Conservation (phyloP, 2,797 vertebrate species). For the Pelodytes ibericus region DNA sequence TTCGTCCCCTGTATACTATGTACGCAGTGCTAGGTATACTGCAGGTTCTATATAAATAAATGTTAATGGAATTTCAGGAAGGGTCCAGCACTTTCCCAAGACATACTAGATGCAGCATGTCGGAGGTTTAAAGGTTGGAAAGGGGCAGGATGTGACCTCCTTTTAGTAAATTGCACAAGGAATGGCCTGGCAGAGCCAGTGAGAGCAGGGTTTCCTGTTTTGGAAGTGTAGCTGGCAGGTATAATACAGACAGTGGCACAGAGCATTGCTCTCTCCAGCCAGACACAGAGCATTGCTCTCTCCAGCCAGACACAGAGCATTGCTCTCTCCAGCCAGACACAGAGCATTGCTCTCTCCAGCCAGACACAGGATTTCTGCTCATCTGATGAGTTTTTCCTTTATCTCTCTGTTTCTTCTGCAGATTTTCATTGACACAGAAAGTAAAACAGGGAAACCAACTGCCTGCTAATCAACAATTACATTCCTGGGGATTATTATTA, state of each 20-base stretch:
- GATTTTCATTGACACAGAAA: constrained; percentile 48
- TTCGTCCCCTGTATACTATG: too few relatives aligned
- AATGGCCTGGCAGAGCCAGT: constrained; percentile 43
- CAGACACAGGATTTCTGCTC: constrained; percentile 44
- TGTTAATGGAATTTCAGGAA: too few relatives aligned
- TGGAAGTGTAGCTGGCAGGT: constrained; percentile 54
- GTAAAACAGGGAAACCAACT: constrained; percentile 19
- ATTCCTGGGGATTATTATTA: background rate
- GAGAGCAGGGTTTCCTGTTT: constrained; percentile 23
- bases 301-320: constrained; percentile 41
- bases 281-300: constrained; percentile 52
- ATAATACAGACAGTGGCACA: constrained; percentile 46
- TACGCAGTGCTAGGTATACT: too few relatives aligned
- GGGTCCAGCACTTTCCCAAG: too few relatives aligned
- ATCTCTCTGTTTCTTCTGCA: constrained; percentile 33
- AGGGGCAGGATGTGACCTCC: constrained; percentile 23
- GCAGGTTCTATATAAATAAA: too few relatives aligned
- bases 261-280: constrained; percentile 42
- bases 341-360: constrained; percentile 50
- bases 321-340: constrained; percentile 46
- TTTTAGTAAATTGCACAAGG: constrained; percentile 36
- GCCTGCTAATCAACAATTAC: background rate
- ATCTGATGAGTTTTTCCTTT: background rate
- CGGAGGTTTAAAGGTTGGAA: constrained; percentile 50
- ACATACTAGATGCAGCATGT: constrained; percentile 14